These are phyloP conservation scores for Propithecus deckenii DNA, from an alignment of 2,797 vertebrate genomes.

Conservation along the genomic window DNA sequence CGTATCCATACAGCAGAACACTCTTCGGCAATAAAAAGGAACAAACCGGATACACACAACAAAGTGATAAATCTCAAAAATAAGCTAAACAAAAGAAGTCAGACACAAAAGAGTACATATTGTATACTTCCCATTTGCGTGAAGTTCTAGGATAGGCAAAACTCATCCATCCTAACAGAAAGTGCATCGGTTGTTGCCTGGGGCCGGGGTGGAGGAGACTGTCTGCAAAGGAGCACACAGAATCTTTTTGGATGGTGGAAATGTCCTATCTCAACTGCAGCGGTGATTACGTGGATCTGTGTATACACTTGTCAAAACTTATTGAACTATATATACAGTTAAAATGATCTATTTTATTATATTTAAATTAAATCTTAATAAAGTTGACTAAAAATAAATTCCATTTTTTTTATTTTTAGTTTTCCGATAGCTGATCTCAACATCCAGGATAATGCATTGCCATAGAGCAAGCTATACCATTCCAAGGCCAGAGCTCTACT, in stretches of 20 bases:
- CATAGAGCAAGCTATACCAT: neutral
- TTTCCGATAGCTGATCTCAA: neutral
- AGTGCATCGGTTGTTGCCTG: neutral
- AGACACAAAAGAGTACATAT: neutral
- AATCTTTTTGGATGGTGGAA: neutral
- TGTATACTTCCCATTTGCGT: neutral
- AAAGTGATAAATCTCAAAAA: neutral
- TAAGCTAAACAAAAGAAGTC: neutral
- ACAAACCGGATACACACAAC: neutral
- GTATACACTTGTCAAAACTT: neutral
- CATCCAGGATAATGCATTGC: neutral
- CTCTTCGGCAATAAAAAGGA: neutral
- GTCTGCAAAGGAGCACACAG: neutral
- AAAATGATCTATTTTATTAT: neutral
- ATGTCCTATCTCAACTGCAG: neutral
- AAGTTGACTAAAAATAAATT: neutral
- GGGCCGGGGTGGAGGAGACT: neutral
- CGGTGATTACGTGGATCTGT: neutral
- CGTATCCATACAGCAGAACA: neutral
- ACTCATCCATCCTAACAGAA: neutral
- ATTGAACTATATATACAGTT: neutral
- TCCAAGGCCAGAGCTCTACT: neutral
- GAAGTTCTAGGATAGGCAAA: neutral
- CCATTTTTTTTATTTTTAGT: neutral
- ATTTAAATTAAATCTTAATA: conserved; percentile 5